These are phyloP conservation scores for Drosophila sechellia DNA, from an alignment of 1,140 invertebrate species.

Conservation along the genomic window DNA sequence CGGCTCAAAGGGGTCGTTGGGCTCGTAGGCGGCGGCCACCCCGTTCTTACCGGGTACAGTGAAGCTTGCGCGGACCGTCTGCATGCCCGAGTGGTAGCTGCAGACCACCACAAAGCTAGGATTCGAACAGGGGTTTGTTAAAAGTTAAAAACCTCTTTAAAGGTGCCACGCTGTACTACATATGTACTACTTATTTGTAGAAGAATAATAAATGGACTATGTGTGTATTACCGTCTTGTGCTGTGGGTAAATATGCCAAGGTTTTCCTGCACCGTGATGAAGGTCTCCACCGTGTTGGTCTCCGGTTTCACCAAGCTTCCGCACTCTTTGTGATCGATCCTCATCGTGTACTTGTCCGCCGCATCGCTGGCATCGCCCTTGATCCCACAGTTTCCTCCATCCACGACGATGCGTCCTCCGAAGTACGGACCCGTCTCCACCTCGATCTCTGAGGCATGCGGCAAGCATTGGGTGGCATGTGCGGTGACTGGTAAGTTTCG, in stretches of 20 bases:
- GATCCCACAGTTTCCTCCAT: constrained; percentile 87
- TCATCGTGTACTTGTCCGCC: constrained; percentile 89
- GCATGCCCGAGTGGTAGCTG: constrained; percentile 91
- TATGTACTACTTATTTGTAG: too few relatives aligned
- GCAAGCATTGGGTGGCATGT: constrained; percentile 90
- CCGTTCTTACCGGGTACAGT: constrained; percentile 86
- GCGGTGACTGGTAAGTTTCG: constrained; percentile 88
- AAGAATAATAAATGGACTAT: too few relatives aligned
- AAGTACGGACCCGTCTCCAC: constrained; percentile 92
- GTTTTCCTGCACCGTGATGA: constrained; percentile 92
- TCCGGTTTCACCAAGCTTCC: constrained; percentile 90
- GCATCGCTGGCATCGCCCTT: constrained; percentile 88
- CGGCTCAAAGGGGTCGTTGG: constrained; percentile 70
- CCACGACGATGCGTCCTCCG: constrained; percentile 89
- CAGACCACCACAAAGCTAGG: constrained; percentile 90
- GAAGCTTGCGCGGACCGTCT: constrained; percentile 91
- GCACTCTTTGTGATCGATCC: constrained; percentile 90
- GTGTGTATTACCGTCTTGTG: constrained; percentile 86
- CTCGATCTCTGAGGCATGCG: constrained; percentile 90
- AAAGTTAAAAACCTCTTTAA: background rate
- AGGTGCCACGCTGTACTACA: too few relatives aligned
- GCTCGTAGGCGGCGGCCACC: constrained; percentile 56
- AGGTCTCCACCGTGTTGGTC: constrained; percentile 89
- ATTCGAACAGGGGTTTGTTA: background rate
- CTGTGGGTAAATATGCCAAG: constrained; percentile 92